A percentile compares a stretch with the other conserved stretches of the same genome.
Evolutionary conservation across 2,888 invertebrate species (phyloP).

Genomic region (Anticlea derivata): DNA sequence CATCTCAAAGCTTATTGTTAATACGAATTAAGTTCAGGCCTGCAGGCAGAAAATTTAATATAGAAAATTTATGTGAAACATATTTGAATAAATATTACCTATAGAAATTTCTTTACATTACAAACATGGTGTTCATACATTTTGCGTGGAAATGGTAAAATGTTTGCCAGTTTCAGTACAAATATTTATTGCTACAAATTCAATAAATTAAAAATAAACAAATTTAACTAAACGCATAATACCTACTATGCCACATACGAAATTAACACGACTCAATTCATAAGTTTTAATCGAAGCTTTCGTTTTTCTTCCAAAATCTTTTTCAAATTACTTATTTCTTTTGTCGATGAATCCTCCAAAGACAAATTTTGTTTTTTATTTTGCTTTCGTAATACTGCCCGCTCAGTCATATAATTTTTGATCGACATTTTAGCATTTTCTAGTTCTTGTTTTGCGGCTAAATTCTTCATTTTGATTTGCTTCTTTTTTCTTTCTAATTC

Average conservation of each 20-base stretch:
- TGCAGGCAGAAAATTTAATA: constrained; percentile 4
- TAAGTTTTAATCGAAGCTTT: constrained; percentile 55
- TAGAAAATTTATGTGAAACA: constrained; percentile 7
- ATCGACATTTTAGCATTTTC: constrained; percentile 74
- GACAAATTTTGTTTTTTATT: constrained; percentile 50
- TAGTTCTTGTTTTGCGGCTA: constrained; percentile 71
- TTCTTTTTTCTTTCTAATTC: constrained; percentile 78
- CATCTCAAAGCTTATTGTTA: constrained; percentile 56
- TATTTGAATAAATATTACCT: no score
- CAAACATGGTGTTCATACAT: no score
- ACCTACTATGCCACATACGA: constrained; percentile 4
- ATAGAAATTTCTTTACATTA: no score
- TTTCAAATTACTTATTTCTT: constrained; percentile 75
- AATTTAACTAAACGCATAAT: constrained; percentile 24
- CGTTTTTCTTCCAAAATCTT: constrained; percentile 77
- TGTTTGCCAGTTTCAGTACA: neutral
- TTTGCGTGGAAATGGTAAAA: neutral
- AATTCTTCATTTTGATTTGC: constrained; percentile 69
- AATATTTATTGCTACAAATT: constrained; percentile 17
- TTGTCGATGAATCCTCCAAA: constrained; percentile 45
- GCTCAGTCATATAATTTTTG: constrained; percentile 61
- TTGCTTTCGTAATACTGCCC: constrained; percentile 51
- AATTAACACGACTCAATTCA: constrained; percentile 8
- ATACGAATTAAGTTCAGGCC: constrained; percentile 27
- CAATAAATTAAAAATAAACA: constrained; percentile 29